phyloP scores from a whole-genome alignment of 1,140 invertebrate species.

The Macrosteles quadrilineatus region DNA sequence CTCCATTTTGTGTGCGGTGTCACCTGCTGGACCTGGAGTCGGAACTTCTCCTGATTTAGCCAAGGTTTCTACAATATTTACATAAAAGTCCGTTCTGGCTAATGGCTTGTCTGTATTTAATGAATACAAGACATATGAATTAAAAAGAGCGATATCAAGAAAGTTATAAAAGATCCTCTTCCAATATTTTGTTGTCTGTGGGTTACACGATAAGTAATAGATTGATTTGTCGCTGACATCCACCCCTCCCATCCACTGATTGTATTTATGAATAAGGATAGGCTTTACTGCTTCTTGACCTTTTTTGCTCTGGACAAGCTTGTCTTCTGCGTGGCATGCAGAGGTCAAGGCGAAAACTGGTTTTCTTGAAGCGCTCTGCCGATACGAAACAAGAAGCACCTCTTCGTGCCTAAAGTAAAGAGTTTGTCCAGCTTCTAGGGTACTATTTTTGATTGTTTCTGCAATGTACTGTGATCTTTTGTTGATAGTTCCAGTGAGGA shows the following conservation, averaged over 20 bases:
- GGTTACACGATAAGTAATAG: neutral
- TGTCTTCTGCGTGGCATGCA: too few species aligned
- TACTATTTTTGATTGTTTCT: neutral
- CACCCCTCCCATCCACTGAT: too few species aligned
- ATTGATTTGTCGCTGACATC: too few species aligned
- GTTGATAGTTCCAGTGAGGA: neutral
- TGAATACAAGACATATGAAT: neutral
- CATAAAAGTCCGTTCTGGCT: neutral
- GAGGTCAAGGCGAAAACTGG: too few species aligned
- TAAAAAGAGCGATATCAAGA: too few species aligned
- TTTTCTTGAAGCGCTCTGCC: too few species aligned
- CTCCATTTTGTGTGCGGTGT: neutral
- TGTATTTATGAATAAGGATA: neutral
- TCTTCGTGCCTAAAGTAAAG: neutral
- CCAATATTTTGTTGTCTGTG: constrained; percentile 1
- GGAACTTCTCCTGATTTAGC: neutral
- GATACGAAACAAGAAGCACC: neutral
- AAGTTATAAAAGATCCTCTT: too few species aligned
- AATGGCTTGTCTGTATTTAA: constrained; percentile 25
- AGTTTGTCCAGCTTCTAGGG: neutral
- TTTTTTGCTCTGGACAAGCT: neutral
- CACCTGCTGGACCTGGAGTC: constrained; percentile 2
- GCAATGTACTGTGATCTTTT: neutral
- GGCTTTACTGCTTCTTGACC: neutral
- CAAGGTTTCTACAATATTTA: too few species aligned